Evolutionary conservation across 2,888 invertebrate species (phyloP).

Genomic region (Ophion ellenae): DNA sequence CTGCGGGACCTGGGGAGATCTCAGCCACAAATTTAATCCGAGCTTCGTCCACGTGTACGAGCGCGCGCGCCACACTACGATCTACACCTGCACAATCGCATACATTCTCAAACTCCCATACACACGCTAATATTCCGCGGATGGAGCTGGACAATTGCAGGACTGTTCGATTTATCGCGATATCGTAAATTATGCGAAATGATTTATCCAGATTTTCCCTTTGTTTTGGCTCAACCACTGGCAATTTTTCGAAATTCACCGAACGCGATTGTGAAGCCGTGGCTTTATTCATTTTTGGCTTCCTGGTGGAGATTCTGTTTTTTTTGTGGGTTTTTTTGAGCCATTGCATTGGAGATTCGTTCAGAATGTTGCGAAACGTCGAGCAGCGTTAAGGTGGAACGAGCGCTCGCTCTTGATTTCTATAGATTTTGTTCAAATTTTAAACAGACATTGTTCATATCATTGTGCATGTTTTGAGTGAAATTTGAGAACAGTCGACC

Average conservation of each 20-base stretch:
- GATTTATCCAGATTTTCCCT: constrained; percentile 35
- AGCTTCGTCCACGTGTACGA: constrained; percentile 7
- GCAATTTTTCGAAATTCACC: constrained; percentile 8
- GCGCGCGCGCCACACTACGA: background rate
- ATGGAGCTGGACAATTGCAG: constrained; percentile 23
- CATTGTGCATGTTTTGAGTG: too few relatives aligned
- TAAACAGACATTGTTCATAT: too few relatives aligned
- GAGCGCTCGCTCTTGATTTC: too few relatives aligned
- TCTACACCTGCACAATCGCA: background rate
- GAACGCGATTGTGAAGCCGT: background rate
- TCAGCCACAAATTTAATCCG: constrained; percentile 76
- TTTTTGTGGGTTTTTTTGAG: background rate
- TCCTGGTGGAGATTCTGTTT: too few relatives aligned
- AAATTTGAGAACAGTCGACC: too few relatives aligned
- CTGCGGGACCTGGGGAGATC: constrained; percentile 73
- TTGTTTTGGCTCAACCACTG: constrained; percentile 3
- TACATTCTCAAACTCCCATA: background rate
- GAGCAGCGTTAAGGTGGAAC: too few relatives aligned
- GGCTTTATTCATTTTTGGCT: background rate
- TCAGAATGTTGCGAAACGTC: too few relatives aligned
- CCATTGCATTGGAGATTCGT: too few relatives aligned
- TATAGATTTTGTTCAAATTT: too few relatives aligned
- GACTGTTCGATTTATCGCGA: constrained; percentile 56
- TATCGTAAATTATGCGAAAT: constrained; percentile 49
- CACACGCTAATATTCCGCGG: constrained; percentile 33